Evolutionary conservation across 2,888 invertebrate genomes (phyloP), one percentile per base, ranked within the genome.

Genomic region (Isoperla grammatica): DNA sequence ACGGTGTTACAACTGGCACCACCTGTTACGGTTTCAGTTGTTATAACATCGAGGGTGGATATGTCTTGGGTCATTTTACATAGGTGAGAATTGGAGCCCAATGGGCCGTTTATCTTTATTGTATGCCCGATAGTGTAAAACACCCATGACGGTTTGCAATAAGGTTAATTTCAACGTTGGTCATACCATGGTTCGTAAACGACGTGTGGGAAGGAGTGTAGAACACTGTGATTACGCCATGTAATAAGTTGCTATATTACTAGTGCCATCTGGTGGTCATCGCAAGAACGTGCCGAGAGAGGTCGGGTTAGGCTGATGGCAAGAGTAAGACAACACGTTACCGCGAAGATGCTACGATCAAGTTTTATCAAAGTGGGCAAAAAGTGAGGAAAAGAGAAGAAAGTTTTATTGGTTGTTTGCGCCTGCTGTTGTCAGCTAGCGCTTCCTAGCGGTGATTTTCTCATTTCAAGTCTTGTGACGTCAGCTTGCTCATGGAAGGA

Each of bases 351-450:
- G 20, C 46, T 22, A 53, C 29, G 53, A 53, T 53, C 37, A 53
- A 53, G 53, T 53, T 53, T 53, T 53, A 53, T 53, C 53, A 53
- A 53, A 50, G 29, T 35, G 49, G 35, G 49, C 15, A 35, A 35
- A 46, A 46, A 35, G 15, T 12, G 37, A 50, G 50, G 37, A 37
- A 53, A 53, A 53, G 37, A 23, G 8, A 50, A 45, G 55, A 56
- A 60, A 60, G 60, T 60, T 60, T 60, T 60, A 60, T 60, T 60
- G 60, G 55, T 49, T 56, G 56, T 56, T 53, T 53, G 39, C 53
- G 13, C 53, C 53, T 35, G 53, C 20, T 53, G 53, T 37, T 49
- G 23, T 23, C 35, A 49, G 29, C 29, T 29, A 29, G 49, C 49
- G 8, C 12, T 29, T 15, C 49, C 49, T 29, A 29, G 49, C 49